These are phyloP conservation scores for Megaceryle torquata DNA, from an alignment of 2,113 vertebrate genomes.

Conservation along the genomic window DNA sequence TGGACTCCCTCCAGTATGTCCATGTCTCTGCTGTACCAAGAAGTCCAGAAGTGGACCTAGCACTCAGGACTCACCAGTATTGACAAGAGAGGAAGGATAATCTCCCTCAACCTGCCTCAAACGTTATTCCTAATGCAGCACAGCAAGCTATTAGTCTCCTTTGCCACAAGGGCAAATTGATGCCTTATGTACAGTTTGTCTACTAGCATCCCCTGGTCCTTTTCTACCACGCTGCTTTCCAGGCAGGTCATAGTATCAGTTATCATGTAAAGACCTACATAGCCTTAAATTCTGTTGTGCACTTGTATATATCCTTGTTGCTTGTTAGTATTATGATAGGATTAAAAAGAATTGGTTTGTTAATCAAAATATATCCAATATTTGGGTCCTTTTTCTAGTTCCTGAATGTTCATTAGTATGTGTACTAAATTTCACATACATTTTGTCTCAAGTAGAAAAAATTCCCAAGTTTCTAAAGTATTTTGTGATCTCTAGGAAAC, in stretches of 20 bases:
- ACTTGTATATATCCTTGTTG: background rate
- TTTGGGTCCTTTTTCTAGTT: background rate
- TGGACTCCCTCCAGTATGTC: background rate
- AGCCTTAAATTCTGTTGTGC: background rate
- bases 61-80: background rate
- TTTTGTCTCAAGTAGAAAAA: background rate
- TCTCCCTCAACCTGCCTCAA: background rate
- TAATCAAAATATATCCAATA: background rate
- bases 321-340: background rate
- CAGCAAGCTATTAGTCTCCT: background rate
- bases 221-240: background rate
- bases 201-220: fast-evolving
- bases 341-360: background rate
- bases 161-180: background rate
- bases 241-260: background rate
- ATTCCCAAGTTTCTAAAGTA: background rate
- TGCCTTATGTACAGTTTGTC: background rate
- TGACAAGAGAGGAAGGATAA: background rate
- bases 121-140: background rate
- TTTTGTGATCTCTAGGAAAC: background rate
- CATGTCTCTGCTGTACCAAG: background rate
- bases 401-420: background rate
- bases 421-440: background rate
- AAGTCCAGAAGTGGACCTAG: background rate
- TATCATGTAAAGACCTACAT: background rate